Conservation (phyloP, 2,113 vertebrate genomes). For the Tursiops truncatus region DNA sequence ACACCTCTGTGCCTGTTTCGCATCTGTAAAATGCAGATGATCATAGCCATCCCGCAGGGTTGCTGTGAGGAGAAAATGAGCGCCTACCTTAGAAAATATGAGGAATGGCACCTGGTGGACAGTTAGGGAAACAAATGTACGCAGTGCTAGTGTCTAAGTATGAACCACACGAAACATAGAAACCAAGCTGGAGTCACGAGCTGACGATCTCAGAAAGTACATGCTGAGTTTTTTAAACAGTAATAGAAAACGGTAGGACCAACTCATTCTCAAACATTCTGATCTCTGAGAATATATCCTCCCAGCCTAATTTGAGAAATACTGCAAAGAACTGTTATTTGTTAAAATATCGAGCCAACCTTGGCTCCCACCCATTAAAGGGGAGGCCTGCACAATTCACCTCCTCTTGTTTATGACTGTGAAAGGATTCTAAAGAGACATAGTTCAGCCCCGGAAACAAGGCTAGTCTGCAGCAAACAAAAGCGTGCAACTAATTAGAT, state of each 20-base stretch:
- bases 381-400: background rate
- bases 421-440: background rate
- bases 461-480: background rate
- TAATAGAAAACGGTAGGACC: background rate
- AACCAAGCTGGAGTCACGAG: background rate
- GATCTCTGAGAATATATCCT: background rate
- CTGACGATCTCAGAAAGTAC: background rate
- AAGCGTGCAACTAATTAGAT: background rate
- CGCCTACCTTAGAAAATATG: background rate
- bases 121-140: background rate
- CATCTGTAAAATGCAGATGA: background rate
- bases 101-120: background rate
- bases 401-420: background rate
- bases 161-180: background rate
- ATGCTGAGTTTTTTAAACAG: background rate
- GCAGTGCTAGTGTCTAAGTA: background rate
- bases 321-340: background rate
- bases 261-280: background rate
- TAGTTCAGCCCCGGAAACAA: background rate
- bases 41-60: fast-evolving
- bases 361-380: background rate
- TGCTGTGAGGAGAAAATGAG: background rate
- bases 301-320: background rate
- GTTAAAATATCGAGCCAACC: background rate
- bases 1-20: background rate